Conservation (phyloP, 1,140 invertebrate species). For the Phortica variegata region DNA sequence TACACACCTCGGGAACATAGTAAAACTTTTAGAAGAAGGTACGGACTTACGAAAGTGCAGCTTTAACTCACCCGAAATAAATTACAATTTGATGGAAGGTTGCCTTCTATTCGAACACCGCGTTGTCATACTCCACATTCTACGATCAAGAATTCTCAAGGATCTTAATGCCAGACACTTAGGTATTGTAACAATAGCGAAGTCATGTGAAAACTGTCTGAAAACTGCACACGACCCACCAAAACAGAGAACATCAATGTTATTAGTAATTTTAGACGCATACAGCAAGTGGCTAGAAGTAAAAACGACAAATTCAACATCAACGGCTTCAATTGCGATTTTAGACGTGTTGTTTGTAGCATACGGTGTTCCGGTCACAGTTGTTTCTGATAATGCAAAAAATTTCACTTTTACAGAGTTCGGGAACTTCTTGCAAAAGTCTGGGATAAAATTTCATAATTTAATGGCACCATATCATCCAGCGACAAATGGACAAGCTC, state of each 20-base stretch:
- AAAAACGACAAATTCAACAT: slow-evolving; percentile 1
- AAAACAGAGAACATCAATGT: slow-evolving; percentile 4
- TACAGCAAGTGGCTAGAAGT: slow-evolving; percentile 19
- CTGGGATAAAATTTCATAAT: slow-evolving; percentile 57
- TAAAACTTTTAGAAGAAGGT: not conserved
- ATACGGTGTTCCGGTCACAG: too few species aligned
- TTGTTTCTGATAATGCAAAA: too few species aligned
- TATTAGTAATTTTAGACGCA: slow-evolving; percentile 9
- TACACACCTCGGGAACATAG: not conserved
- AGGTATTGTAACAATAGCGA: slow-evolving; percentile 50
- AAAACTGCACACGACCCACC: not conserved
- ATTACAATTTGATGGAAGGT: not conserved
- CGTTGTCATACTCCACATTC: not conserved
- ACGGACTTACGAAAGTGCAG: not conserved
- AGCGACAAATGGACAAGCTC: slow-evolving; percentile 15
- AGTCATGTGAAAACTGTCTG: not conserved
- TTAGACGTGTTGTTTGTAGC: slow-evolving; percentile 1
- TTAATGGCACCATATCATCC: slow-evolving; percentile 1
- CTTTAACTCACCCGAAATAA: not conserved
- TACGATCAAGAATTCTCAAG: slow-evolving; percentile 29
- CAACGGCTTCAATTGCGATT: slow-evolving; percentile 15
- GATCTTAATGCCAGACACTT: slow-evolving; percentile 56
- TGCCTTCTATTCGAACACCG: not conserved
- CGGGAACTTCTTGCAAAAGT: too few species aligned
- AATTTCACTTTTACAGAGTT: too few species aligned